These are phyloP conservation scores for Crocallis elinguaria DNA, from an alignment of 2,888 invertebrate genomes.

Conservation along the genomic window DNA sequence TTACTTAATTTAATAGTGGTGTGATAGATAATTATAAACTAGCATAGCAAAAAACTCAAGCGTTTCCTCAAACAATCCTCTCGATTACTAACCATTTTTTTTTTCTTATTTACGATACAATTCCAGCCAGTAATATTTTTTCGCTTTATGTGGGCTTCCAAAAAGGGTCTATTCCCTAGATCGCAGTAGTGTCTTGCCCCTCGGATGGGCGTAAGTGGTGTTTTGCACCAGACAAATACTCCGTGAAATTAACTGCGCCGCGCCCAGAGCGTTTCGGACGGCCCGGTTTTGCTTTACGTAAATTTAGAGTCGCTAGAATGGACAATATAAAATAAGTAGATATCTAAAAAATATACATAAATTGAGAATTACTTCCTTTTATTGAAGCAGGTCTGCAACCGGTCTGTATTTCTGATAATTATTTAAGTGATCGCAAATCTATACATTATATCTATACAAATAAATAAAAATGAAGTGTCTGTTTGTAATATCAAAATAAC, in stretches of 20 bases:
- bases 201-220: constrained; percentile 59
- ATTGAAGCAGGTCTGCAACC: too few relatives aligned
- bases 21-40: neutral
- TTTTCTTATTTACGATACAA: constrained; percentile 34
- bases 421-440: too few relatives aligned
- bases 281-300: constrained; percentile 25
- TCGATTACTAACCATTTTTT: constrained; percentile 13
- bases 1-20: too few relatives aligned
- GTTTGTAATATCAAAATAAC: too few relatives aligned
- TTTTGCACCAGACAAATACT: constrained; percentile 73
- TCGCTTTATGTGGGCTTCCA: constrained; percentile 36
- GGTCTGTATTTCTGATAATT: too few relatives aligned
- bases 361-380: too few relatives aligned
- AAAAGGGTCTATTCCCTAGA: constrained; percentile 47
- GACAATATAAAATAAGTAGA: neutral
- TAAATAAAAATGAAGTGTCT: too few relatives aligned
- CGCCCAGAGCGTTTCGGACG: constrained; percentile 60
- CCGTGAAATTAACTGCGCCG: constrained; percentile 72
- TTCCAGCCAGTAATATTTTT: constrained; percentile 24
- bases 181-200: constrained; percentile 43
- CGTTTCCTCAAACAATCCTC: neutral
- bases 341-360: too few relatives aligned
- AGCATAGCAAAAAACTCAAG: neutral
- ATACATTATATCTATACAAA: too few relatives aligned
- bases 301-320: constrained; percentile 2